Conservation (phyloP, 2,797 vertebrate genomes). For the Channa striata region DNA sequence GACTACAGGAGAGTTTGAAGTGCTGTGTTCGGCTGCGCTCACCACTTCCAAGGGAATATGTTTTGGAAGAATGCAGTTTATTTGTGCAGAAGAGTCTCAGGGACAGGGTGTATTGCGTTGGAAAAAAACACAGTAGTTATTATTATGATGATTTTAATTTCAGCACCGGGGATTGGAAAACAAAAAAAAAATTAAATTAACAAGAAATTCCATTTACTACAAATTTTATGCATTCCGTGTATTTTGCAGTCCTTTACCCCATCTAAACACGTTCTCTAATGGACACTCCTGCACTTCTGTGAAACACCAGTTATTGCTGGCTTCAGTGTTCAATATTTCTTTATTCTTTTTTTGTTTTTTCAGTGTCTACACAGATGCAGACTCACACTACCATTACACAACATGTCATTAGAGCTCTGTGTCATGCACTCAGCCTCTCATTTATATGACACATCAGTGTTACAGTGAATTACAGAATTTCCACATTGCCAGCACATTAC, state of each 20-base stretch:
- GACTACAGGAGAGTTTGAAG: background rate
- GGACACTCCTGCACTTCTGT: background rate
- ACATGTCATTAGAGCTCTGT: slow-evolving; percentile 21
- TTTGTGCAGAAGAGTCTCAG: background rate
- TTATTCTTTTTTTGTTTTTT: slow-evolving; percentile 1
- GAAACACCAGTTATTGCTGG: background rate
- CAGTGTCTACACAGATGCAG: background rate
- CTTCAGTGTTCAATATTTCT: background rate
- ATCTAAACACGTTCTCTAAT: slow-evolving; percentile 16
- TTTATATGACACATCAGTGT: slow-evolving; percentile 17
- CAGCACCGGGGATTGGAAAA: too few relatives aligned
- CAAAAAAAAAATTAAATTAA: background rate
- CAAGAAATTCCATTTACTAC: background rate
- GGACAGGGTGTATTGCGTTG: background rate
- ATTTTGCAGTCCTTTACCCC: slow-evolving; percentile 10
- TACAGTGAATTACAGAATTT: slow-evolving; percentile 12
- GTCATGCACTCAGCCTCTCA: slow-evolving; percentile 31
- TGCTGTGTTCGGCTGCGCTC: background rate
- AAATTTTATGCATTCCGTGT: background rate
- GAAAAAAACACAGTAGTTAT: too few relatives aligned
- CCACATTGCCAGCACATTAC: slow-evolving; percentile 6
- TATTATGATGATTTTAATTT: too few relatives aligned
- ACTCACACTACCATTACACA: slow-evolving; percentile 13
- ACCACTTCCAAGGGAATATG: background rate
- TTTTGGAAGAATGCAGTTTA: background rate